Conservation (phyloP, 2,113 vertebrate species). For the Leptobrachium ailaonicum region DNA sequence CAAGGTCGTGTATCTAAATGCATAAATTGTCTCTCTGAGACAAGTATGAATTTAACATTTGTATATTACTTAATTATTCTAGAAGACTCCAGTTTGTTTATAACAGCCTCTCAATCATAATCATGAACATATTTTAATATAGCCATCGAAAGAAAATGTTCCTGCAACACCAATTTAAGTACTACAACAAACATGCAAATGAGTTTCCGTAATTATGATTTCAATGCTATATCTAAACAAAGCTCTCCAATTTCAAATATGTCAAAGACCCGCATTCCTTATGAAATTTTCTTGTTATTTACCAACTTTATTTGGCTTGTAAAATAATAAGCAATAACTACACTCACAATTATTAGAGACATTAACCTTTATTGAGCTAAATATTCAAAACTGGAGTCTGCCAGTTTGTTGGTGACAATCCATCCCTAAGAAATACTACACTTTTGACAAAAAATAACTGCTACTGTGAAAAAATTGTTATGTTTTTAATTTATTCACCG, state of each 20-base stretch:
- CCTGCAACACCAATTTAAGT: slow-evolving; percentile 47
- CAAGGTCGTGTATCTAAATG: not conserved
- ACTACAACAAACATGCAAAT: slow-evolving; percentile 49
- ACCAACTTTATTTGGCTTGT: slow-evolving; percentile 2
- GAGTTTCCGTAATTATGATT: slow-evolving; percentile 49
- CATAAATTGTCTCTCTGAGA: not conserved
- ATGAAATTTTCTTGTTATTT: slow-evolving; percentile 13
- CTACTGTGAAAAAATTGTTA: no score
- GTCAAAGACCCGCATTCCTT: slow-evolving; percentile 36
- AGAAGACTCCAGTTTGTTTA: not conserved
- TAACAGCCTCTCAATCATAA: slow-evolving; percentile 45
- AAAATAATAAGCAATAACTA: slow-evolving; percentile 40
- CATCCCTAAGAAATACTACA: no score
- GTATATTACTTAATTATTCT: slow-evolving; percentile 24
- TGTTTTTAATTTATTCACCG: no score
- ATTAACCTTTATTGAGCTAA: slow-evolving; percentile 41
- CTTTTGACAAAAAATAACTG: no score
- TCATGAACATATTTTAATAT: slow-evolving; percentile 44
- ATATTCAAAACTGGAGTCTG: slow-evolving; percentile 11
- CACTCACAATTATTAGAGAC: slow-evolving; percentile 37
- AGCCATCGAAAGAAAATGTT: slow-evolving; percentile 49
- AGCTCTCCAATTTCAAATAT: slow-evolving; percentile 42
- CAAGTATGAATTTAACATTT: slow-evolving; percentile 11
- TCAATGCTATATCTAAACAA: slow-evolving; percentile 47
- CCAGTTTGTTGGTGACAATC: not conserved